Evolutionary conservation across 1,140 invertebrate genomes (phyloP).

Genomic region (Calosoma granatense): DNA sequence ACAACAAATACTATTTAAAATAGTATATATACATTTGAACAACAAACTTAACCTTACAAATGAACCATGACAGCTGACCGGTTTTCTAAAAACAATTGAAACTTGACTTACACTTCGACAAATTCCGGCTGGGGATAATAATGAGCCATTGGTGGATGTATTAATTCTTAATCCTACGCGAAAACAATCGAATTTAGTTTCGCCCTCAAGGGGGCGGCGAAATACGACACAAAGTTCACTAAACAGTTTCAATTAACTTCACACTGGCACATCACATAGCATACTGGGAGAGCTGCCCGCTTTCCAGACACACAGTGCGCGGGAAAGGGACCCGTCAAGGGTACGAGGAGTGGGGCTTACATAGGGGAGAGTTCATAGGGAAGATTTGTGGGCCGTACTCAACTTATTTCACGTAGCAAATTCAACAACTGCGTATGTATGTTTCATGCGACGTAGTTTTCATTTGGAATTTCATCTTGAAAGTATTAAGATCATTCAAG

Average conservation of each 20-base stretch:
- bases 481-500: too few species aligned
- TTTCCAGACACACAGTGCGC: background rate
- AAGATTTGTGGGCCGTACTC: background rate
- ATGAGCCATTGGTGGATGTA: background rate
- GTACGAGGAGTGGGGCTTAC: background rate
- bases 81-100: too few species aligned
- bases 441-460: too few species aligned
- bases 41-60: too few species aligned
- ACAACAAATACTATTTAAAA: too few species aligned
- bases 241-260: too few species aligned
- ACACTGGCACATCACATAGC: background rate
- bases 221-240: too few species aligned
- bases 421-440: too few species aligned
- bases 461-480: too few species aligned
- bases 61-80: too few species aligned
- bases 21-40: too few species aligned
- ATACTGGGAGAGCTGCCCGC: background rate
- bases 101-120: slow-evolving; percentile 3
- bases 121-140: background rate
- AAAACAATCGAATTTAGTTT: background rate
- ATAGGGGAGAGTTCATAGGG: background rate
- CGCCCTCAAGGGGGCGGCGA: background rate
- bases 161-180: background rate
- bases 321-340: background rate
- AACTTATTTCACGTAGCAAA: too few species aligned